Evolutionary conservation across 2,888 invertebrate genomes (phyloP).

Genomic region (Drosophila infuscata): DNA sequence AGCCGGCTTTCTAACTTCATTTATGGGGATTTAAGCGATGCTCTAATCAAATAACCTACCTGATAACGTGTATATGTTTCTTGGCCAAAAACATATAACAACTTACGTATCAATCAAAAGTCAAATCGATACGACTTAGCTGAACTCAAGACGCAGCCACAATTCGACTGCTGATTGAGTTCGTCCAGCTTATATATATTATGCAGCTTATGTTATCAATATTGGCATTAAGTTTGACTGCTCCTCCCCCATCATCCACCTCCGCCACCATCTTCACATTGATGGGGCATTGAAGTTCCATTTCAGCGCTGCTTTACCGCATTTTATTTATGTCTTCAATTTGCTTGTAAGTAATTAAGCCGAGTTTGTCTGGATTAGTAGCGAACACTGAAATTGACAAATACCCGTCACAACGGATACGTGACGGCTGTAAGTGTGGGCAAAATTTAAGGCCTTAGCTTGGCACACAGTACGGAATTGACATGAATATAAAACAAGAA

Average conservation of each 20-base stretch:
- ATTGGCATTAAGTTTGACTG: conserved; percentile 60
- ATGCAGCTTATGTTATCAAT: conserved; percentile 77
- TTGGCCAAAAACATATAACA: conserved; percentile 32
- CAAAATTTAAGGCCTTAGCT: background rate
- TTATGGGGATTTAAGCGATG: conserved; percentile 66
- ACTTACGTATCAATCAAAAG: conserved; percentile 73
- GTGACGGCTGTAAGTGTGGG: conserved; percentile 27
- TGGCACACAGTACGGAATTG: background rate
- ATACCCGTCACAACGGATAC: conserved; percentile 47
- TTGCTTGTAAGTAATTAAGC: conserved; percentile 76
- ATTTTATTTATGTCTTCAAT: conserved; percentile 77
- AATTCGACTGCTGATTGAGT: conserved; percentile 51
- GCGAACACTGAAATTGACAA: conserved; percentile 55
- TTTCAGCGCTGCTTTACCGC: conserved; percentile 47
- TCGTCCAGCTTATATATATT: conserved; percentile 60
- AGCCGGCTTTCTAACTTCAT: conserved; percentile 72
- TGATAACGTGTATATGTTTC: conserved; percentile 30
- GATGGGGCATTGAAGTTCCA: conserved; percentile 54
- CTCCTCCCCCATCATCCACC: conserved; percentile 1
- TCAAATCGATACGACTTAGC: conserved; percentile 76
- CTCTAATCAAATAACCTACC: conserved; percentile 60
- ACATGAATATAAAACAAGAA: background rate
- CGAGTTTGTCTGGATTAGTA: conserved; percentile 73
- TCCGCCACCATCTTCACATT: conserved; percentile 24
- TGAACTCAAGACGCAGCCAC: conserved; percentile 30